Base-by-base conservation (phyloP, 1,140 invertebrate genomes). In the Panagrolaimus sp. region DNA sequence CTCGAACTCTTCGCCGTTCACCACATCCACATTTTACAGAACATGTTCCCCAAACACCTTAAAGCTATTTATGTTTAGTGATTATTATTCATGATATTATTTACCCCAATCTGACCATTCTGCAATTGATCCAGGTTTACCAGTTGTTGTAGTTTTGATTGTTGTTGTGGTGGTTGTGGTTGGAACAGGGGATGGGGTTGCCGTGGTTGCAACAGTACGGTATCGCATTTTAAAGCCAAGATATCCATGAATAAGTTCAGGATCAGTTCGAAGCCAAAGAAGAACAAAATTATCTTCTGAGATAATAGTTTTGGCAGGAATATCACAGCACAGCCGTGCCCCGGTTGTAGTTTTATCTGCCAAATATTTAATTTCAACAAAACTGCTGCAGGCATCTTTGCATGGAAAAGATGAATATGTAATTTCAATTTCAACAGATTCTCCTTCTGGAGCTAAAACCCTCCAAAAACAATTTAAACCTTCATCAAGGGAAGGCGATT, bases 251-350 rank as follows among this genome's bases (percentile, higher is more conserved):
- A 65, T 46, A 14, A 76, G 43, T n/a, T 67, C 67, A n/a, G 58
- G 17, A 44, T 70, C 76, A 43, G 69, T 72, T n/a, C 62, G 47
- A 24, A 70, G 70, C 17, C 73, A 71, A 12, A 81, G 17, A 12
- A 83, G 17, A 62, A 81, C 73, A 12, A 83, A 81, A 38, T 79
- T 67, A 26, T 71, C 71, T 43, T 80, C 77, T 32, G 77, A 76
- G 44, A 77, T 47, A 44, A 83, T 76, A 21, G 66, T 55, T 15
- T 44, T 70, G 8, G 10, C 46, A 8, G 73, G 73, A 15, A 58
- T n/a, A 14, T 70, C 71, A 44, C 79, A 81, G 52, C 79, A 81
- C 21, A 81, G 73, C 15, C 74, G 65, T 10, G 80, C 78, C 76
- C 76, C 79, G 12, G 79, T 74, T 9, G 78, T 44, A 9, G 71